Conservation (phyloP, 53 echinoderm and acorn worm genomes). For the Antedon mediterranea region DNA sequence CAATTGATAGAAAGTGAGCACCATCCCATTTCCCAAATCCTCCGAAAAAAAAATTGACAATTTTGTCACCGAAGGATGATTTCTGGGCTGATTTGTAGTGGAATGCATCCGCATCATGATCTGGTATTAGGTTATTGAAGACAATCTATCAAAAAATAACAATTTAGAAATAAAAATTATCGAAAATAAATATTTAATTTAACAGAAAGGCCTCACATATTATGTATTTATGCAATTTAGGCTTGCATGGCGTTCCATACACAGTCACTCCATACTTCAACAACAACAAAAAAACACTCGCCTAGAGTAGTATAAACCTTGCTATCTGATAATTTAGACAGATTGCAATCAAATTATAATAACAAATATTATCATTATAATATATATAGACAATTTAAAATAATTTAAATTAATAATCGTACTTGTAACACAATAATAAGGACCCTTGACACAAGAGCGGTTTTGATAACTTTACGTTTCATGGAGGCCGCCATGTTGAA, state of each 20-base stretch:
- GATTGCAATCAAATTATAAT: too few relatives aligned
- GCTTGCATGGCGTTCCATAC: too few relatives aligned
- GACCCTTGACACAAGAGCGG: constrained; percentile 21
- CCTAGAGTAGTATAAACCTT: too few relatives aligned
- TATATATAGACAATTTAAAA: too few relatives aligned
- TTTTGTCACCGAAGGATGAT: constrained; percentile 33
- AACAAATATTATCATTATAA: too few relatives aligned
- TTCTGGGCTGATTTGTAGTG: constrained; percentile 24
- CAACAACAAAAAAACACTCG: too few relatives aligned
- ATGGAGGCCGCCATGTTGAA: neutral
- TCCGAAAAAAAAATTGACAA: constrained; percentile 38
- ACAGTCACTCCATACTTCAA: too few relatives aligned
- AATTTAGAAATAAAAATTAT: too few relatives aligned
- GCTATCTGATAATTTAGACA: too few relatives aligned
- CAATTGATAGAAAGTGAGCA: constrained; percentile 74
- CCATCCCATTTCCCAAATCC: constrained; percentile 92
- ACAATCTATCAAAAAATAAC: constrained; percentile 37
- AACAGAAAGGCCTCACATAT: too few relatives aligned
- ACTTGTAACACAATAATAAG: constrained; percentile 27
- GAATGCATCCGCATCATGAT: constrained; percentile 82
- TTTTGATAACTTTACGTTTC: neutral
- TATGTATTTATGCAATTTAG: too few relatives aligned
- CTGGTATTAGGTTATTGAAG: constrained; percentile 51
- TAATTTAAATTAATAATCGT: neutral
- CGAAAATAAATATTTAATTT: too few relatives aligned